Evolutionary conservation across 2,888 invertebrate genomes (phyloP), one percentile per base, ranked within the genome.

Genomic region (Dicycla oo): DNA sequence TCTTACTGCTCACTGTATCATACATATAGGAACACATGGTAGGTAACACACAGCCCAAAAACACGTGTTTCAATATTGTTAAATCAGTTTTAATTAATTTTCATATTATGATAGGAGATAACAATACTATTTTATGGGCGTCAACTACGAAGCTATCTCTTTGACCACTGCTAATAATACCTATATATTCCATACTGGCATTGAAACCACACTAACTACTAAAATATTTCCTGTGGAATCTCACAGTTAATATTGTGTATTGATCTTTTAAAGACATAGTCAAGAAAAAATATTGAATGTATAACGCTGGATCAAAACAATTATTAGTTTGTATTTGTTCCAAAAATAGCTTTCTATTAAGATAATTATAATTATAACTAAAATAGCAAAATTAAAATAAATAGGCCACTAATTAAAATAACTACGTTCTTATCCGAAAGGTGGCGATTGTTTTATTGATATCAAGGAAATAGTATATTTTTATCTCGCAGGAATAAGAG

Each of bases 71-170:
- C 15, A 38, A 62, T n/a, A n/a, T 63, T 51, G 8, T 34, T 13
- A 67, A 66, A 70, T 75, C 51, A 34, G 38, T 68, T 57, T 53
- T 51, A 66, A 70, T 75, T 47, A 34, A 30, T 68, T 57, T 53
- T 51, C 23, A 47, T 64, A 20, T 38, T 58, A 11, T 53, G 34
- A 69, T 56, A 56, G 15, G 18, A 64, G 78, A 79, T 79, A 79
- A 77, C 49, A 61, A 23, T 47, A 20, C 1, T 65, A 65, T 81
- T 67, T 60, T 23, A 77, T 82, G 79, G 68, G 79, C 79, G 79
- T 78, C 57, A 68, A 65, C 71, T 15, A 11, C 20, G 18, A 20
- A 54, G 53, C 66, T 64, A 68, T 75, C 58, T 49, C 30, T 38
- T 26, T 51, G 20, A 18, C n/a, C 30, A 56, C 18, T 34, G 51